phyloP scores from a whole-genome alignment of 2,797 vertebrate genomes.

The Bradypus variegatus region DNA sequence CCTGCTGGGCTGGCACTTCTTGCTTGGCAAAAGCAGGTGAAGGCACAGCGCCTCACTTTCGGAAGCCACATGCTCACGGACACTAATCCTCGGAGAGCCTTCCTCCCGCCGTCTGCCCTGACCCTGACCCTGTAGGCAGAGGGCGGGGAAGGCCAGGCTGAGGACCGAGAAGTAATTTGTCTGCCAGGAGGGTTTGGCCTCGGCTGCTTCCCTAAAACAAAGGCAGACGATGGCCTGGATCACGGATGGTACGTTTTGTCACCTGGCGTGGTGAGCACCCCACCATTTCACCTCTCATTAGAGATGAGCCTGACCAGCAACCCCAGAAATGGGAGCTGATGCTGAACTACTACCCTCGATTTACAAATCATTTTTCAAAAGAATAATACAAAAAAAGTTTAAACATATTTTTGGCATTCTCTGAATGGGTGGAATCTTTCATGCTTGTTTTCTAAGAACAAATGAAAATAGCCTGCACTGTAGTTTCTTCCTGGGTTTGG shows the following conservation, averaged over 20 bases:
- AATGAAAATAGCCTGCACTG: conserved; percentile 50
- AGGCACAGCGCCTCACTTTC: neutral
- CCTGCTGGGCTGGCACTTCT: neutral
- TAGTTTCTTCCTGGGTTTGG: conserved; percentile 51
- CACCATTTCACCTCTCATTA: conserved; percentile 51
- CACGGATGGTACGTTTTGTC: conserved; percentile 61
- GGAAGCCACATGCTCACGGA: conserved; percentile 36
- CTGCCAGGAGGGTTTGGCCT: conserved; percentile 59
- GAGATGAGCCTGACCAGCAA: conserved; percentile 50
- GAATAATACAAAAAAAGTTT: conserved; percentile 3
- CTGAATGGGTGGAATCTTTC: conserved; percentile 43
- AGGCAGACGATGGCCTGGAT: conserved; percentile 68
- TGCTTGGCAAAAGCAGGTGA: neutral
- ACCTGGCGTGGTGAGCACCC: conserved; percentile 38
- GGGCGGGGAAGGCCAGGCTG: conserved; percentile 67
- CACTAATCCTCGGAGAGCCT: conserved; percentile 58
- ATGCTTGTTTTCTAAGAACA: conserved; percentile 58
- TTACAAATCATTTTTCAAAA: conserved; percentile 62
- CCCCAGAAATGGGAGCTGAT: conserved; percentile 43
- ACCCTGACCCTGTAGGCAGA: conserved; percentile 67
- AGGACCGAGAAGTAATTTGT: conserved; percentile 69
- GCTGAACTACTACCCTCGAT: conserved; percentile 50
- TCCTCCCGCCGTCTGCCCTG: conserved; percentile 62
- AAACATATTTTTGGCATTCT: conserved; percentile 51
- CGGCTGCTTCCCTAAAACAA: conserved; percentile 66